Evolutionary conservation across 2,797 vertebrate genomes (phyloP).

Genomic region (Thunnus albacares): DNA sequence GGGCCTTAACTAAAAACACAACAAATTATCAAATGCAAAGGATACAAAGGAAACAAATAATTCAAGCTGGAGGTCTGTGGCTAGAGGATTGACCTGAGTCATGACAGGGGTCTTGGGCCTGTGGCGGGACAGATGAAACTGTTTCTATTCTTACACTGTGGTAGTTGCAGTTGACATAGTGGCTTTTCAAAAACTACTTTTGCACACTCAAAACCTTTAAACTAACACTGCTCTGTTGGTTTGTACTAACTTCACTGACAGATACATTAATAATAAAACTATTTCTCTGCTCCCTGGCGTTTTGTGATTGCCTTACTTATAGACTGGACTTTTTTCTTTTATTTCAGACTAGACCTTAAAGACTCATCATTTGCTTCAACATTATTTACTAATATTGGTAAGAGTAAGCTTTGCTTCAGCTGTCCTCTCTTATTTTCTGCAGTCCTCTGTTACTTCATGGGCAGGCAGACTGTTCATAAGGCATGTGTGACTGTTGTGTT

Average conservation of each 20-base stretch:
- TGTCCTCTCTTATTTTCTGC: not conserved
- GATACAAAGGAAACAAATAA: not conserved
- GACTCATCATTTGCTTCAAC: conserved; percentile 79
- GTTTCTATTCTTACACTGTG: not conserved
- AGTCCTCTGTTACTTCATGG: not conserved
- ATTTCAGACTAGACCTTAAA: conserved; percentile 87
- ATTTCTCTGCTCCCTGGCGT: conserved; percentile 33
- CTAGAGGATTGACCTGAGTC: not conserved
- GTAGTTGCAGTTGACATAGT: not conserved
- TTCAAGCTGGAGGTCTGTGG: not conserved
- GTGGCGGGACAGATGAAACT: not conserved
- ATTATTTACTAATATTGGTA: conserved; percentile 87
- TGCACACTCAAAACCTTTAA: not conserved
- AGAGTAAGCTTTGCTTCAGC: conserved; percentile 71
- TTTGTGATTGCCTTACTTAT: conserved; percentile 1
- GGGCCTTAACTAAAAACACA: not conserved
- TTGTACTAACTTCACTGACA: not conserved
- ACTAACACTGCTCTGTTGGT: not conserved
- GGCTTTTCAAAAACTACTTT: too few relatives aligned
- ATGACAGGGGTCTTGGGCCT: not conserved
- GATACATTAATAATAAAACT: not conserved
- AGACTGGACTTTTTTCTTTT: conserved; percentile 82
- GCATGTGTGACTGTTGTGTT: not conserved
- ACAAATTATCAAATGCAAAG: not conserved
- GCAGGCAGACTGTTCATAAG: not conserved